Conservation (phyloP, 2,113 vertebrate genomes). For the Aegotheles bennettii region DNA sequence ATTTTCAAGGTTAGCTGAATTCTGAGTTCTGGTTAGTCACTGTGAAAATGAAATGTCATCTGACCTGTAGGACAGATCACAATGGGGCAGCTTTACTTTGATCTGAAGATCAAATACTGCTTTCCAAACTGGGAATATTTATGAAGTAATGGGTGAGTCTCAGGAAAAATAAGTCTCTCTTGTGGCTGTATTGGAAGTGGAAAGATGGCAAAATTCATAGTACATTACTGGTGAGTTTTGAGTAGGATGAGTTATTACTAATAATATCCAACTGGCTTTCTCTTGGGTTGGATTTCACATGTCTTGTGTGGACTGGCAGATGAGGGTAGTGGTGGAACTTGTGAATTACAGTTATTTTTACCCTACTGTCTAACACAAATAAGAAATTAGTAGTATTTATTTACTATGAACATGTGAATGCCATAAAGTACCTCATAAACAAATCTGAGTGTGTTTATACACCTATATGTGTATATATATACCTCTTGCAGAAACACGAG, state of each 20-base stretch:
- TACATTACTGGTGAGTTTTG: not conserved
- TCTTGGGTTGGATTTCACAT: conserved; percentile 1
- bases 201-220: not conserved
- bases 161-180: not conserved
- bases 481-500: not conserved
- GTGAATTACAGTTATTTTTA: conserved; percentile 53
- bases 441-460: not conserved
- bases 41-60: not conserved
- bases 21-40: not conserved
- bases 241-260: conserved; percentile 34
- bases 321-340: conserved; percentile 1
- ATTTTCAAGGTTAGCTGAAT: not conserved
- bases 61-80: conserved; percentile 24
- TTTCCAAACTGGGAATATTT: not conserved
- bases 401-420: not conserved
- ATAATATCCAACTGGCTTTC: conserved; percentile 21
- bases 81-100: conserved; percentile 26
- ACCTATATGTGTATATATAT: accelerated
- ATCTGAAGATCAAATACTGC: conserved; percentile 19
- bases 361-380: not conserved
- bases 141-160: not conserved
- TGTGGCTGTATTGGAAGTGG: not conserved
- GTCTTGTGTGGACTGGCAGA: conserved; percentile 26
- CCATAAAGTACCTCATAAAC: not conserved
- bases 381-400: not conserved